phyloP scores from a whole-genome alignment of 2,888 invertebrate genomes.

The Drosophila koepferae region DNA sequence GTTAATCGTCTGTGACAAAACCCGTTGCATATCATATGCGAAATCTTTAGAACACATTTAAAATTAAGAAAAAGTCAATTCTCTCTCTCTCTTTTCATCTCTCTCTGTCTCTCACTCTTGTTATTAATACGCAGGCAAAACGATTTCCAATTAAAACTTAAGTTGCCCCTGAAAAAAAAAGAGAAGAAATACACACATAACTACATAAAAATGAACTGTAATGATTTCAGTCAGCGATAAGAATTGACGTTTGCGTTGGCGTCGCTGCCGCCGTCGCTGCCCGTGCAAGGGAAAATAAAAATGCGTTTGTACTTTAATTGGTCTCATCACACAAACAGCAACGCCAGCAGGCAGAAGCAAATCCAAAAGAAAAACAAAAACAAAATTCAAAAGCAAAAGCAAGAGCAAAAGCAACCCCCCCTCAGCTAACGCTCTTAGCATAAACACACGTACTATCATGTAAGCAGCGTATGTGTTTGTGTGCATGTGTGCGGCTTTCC shows the following conservation, averaged over 20 bases:
- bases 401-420: slow-evolving; percentile 40
- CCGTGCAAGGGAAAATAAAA: slow-evolving; percentile 36
- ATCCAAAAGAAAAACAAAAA: neutral
- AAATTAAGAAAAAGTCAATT: slow-evolving; percentile 1
- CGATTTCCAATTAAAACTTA: slow-evolving; percentile 58
- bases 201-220: slow-evolving; percentile 22
- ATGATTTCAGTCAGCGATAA: slow-evolving; percentile 56
- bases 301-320: slow-evolving; percentile 68
- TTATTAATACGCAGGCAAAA: slow-evolving; percentile 21
- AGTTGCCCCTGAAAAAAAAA: slow-evolving; percentile 10
- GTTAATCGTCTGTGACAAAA: slow-evolving; percentile 46
- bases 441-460: slow-evolving; percentile 18
- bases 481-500: slow-evolving; percentile 37
- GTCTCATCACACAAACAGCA: slow-evolving; percentile 39
- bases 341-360: slow-evolving; percentile 1
- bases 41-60: slow-evolving; percentile 32
- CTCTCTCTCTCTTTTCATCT: neutral
- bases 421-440: slow-evolving; percentile 43
- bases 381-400: slow-evolving; percentile 25
- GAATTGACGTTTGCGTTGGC: slow-evolving; percentile 34
- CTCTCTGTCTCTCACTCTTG: neutral
- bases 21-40: slow-evolving; percentile 30
- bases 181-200: neutral
- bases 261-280: slow-evolving; percentile 28
- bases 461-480: slow-evolving; percentile 3